Base-by-base conservation (phyloP, 2,888 invertebrate genomes). In the Schrankia costaestrigalis region DNA sequence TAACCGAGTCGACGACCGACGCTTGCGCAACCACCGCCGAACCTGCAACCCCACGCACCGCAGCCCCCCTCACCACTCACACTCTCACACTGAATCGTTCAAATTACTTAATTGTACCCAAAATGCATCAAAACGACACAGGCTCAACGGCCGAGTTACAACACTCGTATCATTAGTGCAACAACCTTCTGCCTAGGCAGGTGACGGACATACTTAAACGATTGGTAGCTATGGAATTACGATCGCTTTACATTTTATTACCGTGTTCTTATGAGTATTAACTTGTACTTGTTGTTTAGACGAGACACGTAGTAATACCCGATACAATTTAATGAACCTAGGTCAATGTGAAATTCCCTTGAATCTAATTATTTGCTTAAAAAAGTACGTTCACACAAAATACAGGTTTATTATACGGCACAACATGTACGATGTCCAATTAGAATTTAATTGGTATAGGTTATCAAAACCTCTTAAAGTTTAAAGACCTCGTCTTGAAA, bases 1-100 rank as follows among this genome's bases (percentile, higher is more conserved):
- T 87, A 87, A 87, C 78, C 81, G 74, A 84, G 86, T 86, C 86
- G 85, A 82, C 83, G 86, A 86, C 87, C 86, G 85, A 58, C 64
- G 73, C 71, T 87, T 86, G 84, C 84, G 85, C 82, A 87, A 87
- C 73, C 69, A 65, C 57, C 58, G 65, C 72, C 77, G 65, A 80
- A 80, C 82, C 80, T 72, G 73, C 84, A 83, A 83, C 85, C 86
- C 86, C 78, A 78, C 79, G 71, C 77, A 73, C 73, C 65, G 59
- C 71, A 46, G 63, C 61, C 56, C 63, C 69, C 69, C 75, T 63
- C 71, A 63, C 70, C 64, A 57, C 67, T 61, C 57, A 57, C 57
- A 56, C 56, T 49, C 59, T 71, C 72, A 78, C 75, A 68, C 77
- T 68, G n/a, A 66, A 48, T 44, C 46, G 53, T 60, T 50, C 56